phyloP scores from a whole-genome alignment of 2,888 invertebrate species.

The Calameuta idolon region DNA sequence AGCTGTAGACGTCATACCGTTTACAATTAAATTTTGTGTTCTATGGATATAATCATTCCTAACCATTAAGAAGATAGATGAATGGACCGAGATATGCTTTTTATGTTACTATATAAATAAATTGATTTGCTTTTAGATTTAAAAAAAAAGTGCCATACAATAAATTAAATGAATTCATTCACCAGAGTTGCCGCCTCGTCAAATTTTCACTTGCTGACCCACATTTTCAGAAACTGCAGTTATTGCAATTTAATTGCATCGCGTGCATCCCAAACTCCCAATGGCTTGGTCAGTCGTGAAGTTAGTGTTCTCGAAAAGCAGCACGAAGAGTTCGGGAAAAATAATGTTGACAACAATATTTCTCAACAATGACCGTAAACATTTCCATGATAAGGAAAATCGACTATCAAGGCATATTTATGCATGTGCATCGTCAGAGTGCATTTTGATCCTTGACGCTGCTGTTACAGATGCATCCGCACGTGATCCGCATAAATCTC shows the following conservation, averaged over 20 bases:
- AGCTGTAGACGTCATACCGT: neutral
- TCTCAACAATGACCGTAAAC: neutral
- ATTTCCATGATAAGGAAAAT: neutral
- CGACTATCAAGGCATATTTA: neutral
- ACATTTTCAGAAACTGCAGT: neutral
- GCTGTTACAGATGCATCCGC: neutral
- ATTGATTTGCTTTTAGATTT: neutral
- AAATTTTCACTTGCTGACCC: neutral
- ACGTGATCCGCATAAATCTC: neutral
- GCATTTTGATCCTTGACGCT: neutral
- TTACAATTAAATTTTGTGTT: neutral
- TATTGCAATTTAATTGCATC: conserved; percentile 1
- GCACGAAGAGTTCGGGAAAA: neutral
- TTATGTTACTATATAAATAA: neutral
- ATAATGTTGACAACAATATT: neutral
- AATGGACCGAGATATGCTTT: neutral
- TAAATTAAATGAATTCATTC: neutral
- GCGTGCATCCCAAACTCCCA: neutral
- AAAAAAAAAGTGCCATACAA: neutral
- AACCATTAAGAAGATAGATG: neutral
- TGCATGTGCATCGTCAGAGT: neutral
- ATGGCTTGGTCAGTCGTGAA: neutral
- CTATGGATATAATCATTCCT: neutral
- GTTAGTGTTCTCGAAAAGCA: neutral
- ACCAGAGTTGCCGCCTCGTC: neutral